phyloP scores from a whole-genome alignment of 2,113 vertebrate genomes.

The Lates calcarifer region DNA sequence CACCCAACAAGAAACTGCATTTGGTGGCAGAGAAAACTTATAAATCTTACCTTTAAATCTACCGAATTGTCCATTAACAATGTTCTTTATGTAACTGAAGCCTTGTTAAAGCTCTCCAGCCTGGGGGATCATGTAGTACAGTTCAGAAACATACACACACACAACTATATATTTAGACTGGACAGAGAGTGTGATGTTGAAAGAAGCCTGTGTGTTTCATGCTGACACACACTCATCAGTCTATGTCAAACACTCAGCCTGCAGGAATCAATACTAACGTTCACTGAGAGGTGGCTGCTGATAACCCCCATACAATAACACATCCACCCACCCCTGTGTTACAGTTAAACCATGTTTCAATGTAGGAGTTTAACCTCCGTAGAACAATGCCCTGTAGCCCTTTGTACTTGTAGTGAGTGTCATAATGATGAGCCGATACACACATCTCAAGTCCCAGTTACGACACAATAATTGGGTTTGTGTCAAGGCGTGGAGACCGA shows the following conservation, averaged over 20 bases:
- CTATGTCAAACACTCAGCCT: constrained; percentile 43
- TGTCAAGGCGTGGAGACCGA: constrained; percentile 1
- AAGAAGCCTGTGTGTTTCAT: constrained; percentile 47
- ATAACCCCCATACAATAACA: constrained; percentile 19
- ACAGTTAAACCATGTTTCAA: not conserved
- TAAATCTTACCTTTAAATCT: no score
- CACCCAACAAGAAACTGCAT: no score
- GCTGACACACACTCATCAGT: constrained; percentile 33
- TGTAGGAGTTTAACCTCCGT: not conserved
- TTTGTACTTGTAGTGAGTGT: constrained; percentile 1
- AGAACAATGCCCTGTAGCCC: not conserved
- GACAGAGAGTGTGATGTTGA: constrained; percentile 36
- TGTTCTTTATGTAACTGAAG: not conserved
- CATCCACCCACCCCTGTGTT: not conserved
- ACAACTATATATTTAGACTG: constrained; percentile 63
- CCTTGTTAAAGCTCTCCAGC: not conserved
- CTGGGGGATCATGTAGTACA: not conserved
- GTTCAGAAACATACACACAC: constrained; percentile 13
- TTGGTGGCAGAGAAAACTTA: no score
- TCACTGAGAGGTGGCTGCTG: constrained; percentile 5
- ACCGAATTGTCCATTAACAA: no score
- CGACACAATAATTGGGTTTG: constrained; percentile 20
- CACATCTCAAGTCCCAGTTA: constrained; percentile 1
- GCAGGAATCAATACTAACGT: constrained; percentile 11
- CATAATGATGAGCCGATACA: not conserved